Evolutionary conservation across 92 coral and sea anemone species (phyloP), one percentile per base, ranked within the genome.

Genomic region (Epizoanthus illoricatus): DNA sequence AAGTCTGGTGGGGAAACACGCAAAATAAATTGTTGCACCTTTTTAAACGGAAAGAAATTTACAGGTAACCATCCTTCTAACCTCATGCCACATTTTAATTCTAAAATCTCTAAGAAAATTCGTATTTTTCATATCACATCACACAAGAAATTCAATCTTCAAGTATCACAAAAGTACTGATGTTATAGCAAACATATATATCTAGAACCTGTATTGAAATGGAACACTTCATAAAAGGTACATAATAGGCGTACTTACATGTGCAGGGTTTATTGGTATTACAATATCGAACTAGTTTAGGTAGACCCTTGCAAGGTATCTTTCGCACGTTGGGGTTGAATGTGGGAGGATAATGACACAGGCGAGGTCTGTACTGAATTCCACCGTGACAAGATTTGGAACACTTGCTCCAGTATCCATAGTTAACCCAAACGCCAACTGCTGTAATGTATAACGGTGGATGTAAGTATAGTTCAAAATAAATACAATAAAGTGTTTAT

Each of bases 331-430:
- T 76, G 0, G 7, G 58, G 28, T 18, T 41, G 24, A 2, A 9
- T 9, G 56, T 62, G 0, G 81, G 81, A 10, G 81, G 71, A 9
- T 60, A 76, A 41, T 76, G 81, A 40, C 81, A 76, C 41, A 76
- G 41, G 1, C 81, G 81, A 36, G 43, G 42, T 59, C 59, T 61
- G 41, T 76, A 76, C 71, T 76, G 81, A 5, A 18, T 19, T 16
- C 81, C 81, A 6, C 81, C 81, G 16, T 76, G 56, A 36, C 81
- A 76, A 3, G 81, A n/a, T n/a, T 61, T 76, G 57, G 70, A 60
- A 62, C 81, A 76, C 5, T 33, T 17, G 40, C 58, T 76, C 81
- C 81, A 76, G 47, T 62, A 61, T 36, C 81, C 81, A 19, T 76
- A 76, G 33, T 16, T 12, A 42, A 76, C 59, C 81, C 81, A 76